phyloP scores from a whole-genome alignment of 2,113 vertebrate genomes.

The Rhea pennata region DNA sequence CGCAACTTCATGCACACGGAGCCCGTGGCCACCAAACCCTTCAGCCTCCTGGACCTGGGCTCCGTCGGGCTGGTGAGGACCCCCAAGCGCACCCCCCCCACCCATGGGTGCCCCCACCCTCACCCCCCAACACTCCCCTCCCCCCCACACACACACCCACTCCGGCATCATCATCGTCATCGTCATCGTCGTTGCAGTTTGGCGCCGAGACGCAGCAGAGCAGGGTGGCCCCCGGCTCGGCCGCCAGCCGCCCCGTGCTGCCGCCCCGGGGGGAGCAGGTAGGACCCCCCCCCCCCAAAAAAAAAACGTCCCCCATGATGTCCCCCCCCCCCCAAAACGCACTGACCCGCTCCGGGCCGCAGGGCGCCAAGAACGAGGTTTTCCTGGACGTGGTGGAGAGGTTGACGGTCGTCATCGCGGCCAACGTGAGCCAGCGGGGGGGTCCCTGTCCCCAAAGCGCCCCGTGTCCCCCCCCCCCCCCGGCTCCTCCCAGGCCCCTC shows the following conservation, averaged over 20 bases:
- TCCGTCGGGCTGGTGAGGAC: constrained; percentile 86
- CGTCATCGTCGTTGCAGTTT: constrained; percentile 74
- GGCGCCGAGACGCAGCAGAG: constrained; percentile 92
- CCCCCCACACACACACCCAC: no score
- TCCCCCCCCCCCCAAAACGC: no score
- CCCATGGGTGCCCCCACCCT: neutral
- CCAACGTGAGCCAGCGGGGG: constrained; percentile 80
- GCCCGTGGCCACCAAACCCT: constrained; percentile 82
- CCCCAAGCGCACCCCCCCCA: no score
- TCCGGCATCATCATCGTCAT: no score
- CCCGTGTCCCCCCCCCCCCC: neutral
- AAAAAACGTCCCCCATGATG: no score
- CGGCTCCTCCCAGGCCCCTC: no score
- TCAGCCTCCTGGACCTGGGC: constrained; percentile 90
- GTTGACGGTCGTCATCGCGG: constrained; percentile 85
- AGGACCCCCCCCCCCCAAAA: neutral
- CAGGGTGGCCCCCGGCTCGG: constrained; percentile 88
- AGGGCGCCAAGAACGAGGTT: constrained; percentile 88
- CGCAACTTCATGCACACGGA: constrained; percentile 91
- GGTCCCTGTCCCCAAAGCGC: neutral
- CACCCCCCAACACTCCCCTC: no score
- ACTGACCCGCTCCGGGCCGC: no score
- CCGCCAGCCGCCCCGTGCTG: constrained; percentile 85
- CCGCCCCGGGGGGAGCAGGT: constrained; percentile 84
- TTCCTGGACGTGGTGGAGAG: constrained; percentile 91